A percentile compares a stretch with the other conserved stretches of the same genome.
Conservation (phyloP, 2,888 invertebrate species). For the Bellardia bayeri region DNA sequence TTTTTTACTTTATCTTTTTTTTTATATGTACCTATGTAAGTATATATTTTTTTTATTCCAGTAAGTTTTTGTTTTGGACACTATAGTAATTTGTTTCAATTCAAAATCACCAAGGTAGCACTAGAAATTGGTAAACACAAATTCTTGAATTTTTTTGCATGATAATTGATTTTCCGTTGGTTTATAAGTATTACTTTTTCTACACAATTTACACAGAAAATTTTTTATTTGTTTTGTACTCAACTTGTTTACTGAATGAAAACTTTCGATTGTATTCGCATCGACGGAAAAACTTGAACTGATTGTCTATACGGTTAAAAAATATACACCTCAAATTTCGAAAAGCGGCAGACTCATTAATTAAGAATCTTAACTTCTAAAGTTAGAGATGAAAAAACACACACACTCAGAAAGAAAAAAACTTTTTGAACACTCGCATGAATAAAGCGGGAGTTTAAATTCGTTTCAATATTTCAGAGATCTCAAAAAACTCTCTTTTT, state of each 20-base stretch:
- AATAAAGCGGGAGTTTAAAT: conserved; percentile 52
- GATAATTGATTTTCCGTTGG: conserved; percentile 35
- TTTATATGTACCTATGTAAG: no score
- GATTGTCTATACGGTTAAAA: conserved; percentile 23
- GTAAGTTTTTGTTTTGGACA: conserved; percentile 24
- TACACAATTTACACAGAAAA: conserved; percentile 3
- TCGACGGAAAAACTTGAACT: conserved; percentile 56
- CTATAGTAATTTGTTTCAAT: conserved; percentile 31
- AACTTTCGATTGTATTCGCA: conserved; percentile 65
- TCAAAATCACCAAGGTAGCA: conserved; percentile 69
- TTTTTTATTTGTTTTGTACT: neutral
- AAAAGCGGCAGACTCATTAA: conserved; percentile 41
- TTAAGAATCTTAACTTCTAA: conserved; percentile 57
- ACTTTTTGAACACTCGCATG: conserved; percentile 63
- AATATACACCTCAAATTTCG: conserved; percentile 58
- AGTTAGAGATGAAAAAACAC: conserved; percentile 2
- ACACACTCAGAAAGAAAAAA: conserved; percentile 40
- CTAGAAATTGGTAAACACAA: conserved; percentile 45
- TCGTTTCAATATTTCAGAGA: conserved; percentile 46
- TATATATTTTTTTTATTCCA: conserved; percentile 14
- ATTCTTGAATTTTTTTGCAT: neutral
- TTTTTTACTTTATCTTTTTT: conserved; percentile 22
- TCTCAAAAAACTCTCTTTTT: conserved; percentile 38
- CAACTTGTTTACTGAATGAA: conserved; percentile 3
- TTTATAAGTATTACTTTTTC: conserved; percentile 12